These are phyloP conservation scores for Cephalopterus ornatus DNA, from an alignment of 2,113 vertebrate species.

Conservation along the genomic window DNA sequence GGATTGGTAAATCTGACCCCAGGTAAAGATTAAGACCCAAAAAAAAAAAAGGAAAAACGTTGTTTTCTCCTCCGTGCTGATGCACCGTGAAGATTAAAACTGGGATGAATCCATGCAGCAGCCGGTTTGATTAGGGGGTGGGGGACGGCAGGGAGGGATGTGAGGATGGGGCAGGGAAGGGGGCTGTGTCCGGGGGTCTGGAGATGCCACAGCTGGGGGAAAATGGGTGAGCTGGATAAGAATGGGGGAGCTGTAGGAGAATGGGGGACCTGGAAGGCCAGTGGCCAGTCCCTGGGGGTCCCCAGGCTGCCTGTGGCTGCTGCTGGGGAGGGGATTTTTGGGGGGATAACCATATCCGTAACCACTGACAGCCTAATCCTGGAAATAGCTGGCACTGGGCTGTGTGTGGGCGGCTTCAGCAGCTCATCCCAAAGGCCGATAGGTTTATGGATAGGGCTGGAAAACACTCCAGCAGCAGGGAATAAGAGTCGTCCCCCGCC, in stretches of 20 bases:
- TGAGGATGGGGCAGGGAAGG: not conserved
- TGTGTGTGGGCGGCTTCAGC: not conserved
- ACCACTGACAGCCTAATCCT: not conserved
- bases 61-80: not conserved
- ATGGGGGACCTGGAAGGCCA: not conserved
- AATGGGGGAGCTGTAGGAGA: not conserved
- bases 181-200: not conserved
- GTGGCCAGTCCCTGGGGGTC: not conserved
- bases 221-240: no score
- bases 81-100: conserved; percentile 19
- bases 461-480: not conserved
- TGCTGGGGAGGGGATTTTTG: not conserved
- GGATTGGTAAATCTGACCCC: conserved; percentile 50
- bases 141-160: not conserved
- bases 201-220: not conserved
- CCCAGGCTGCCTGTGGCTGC: not conserved
- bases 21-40: conserved; percentile 51
- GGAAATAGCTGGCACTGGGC: not conserved
- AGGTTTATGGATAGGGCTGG: not conserved
- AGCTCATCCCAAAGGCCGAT: not conserved
- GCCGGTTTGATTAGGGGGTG: not conserved
- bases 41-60: not conserved
- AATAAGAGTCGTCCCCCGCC: not conserved
- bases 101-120: not conserved
- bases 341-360: not conserved